These are phyloP conservation scores for Heliconius hortense DNA, from an alignment of 2,888 invertebrate genomes.

Conservation along the genomic window DNA sequence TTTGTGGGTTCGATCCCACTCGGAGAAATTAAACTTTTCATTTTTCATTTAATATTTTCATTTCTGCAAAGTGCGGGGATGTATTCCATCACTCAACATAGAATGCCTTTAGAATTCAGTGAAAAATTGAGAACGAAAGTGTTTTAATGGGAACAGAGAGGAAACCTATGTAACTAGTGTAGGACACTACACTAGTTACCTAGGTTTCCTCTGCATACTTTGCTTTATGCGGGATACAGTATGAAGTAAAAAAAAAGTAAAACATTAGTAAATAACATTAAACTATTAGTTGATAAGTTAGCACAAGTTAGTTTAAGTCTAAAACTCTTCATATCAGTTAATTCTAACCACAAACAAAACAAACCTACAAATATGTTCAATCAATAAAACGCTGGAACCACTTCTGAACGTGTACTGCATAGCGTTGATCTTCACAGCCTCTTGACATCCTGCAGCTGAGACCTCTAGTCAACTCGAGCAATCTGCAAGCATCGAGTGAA, in stretches of 20 bases:
- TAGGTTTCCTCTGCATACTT: no score
- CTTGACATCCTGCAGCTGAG: conserved; percentile 67
- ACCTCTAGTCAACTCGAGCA: conserved; percentile 64
- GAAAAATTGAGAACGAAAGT: no score
- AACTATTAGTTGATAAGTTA: neutral
- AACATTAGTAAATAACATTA: neutral
- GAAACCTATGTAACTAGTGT: no score
- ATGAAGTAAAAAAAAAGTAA: neutral
- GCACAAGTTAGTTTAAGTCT: neutral
- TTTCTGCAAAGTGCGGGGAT: no score
- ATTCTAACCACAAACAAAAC: conserved; percentile 23
- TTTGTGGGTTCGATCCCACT: no score
- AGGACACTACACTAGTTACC: no score
- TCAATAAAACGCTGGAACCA: conserved; percentile 29
- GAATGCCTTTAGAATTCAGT: no score
- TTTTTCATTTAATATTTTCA: no score
- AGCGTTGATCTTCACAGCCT: conserved; percentile 45
- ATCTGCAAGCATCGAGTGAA: conserved; percentile 67
- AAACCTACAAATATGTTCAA: conserved; percentile 27
- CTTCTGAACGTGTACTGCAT: conserved; percentile 37
- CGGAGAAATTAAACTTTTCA: no score
- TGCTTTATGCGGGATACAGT: no score
- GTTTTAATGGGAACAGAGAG: no score
- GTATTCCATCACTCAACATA: no score
- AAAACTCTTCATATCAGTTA: conserved; percentile 8